phyloP scores from a whole-genome alignment of 2,888 invertebrate species.

The Lagria hirta region DNA sequence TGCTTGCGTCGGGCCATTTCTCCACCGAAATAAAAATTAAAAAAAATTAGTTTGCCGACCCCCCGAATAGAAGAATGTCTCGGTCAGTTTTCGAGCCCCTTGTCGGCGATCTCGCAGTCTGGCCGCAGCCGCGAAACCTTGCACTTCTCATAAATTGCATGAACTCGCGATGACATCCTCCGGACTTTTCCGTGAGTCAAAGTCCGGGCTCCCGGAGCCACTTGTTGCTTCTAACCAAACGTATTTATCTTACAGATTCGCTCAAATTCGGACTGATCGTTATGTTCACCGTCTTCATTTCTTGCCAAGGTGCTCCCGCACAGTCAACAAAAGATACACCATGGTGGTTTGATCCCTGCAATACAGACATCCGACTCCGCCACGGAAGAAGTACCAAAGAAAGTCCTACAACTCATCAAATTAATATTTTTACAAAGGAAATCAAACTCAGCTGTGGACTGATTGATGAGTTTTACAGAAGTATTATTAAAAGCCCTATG shows the following conservation, averaged over 20 bases:
- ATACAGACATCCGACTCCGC: constrained; percentile 27
- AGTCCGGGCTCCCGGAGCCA: constrained; percentile 8
- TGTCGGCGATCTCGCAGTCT: constrained; percentile 40
- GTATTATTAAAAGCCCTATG: no score
- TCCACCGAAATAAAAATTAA: constrained; percentile 11
- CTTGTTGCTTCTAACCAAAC: constrained; percentile 4
- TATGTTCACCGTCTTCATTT: constrained; percentile 19
- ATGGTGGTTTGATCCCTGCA: constrained; percentile 40
- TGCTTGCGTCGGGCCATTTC: constrained; percentile 1
- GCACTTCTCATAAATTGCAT: constrained; percentile 34
- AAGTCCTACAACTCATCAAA: constrained; percentile 17
- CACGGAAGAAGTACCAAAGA: constrained; percentile 37
- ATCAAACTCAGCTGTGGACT: neutral
- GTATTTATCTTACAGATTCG: constrained; percentile 18
- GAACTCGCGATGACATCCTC: constrained; percentile 12
- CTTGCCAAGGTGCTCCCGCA: constrained; percentile 29
- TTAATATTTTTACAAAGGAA: no score
- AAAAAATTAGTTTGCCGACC: constrained; percentile 28
- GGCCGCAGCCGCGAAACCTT: constrained; percentile 41
- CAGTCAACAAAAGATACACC: constrained; percentile 5
- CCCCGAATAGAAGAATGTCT: constrained; percentile 40
- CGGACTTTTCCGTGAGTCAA: constrained; percentile 26
- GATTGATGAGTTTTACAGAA: no score
- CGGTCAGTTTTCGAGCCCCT: constrained; percentile 37
- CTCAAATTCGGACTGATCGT: constrained; percentile 14